Conservation (phyloP, 2,113 vertebrate genomes). For the Ciconia boyciana region DNA sequence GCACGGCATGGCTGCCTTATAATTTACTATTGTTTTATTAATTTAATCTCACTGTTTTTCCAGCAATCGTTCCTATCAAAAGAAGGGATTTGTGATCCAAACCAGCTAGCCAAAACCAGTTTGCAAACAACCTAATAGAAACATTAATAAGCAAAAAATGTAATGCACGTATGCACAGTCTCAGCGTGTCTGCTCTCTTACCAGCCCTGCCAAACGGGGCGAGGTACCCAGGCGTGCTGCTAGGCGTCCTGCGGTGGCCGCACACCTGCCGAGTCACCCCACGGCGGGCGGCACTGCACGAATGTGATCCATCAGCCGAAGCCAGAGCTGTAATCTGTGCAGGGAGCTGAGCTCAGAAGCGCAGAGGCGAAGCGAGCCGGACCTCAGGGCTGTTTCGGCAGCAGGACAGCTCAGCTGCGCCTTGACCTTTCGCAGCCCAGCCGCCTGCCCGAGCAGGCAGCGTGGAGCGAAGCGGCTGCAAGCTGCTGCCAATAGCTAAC, state of each 20-base stretch:
- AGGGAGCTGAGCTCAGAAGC: fast-evolving
- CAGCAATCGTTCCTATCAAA: background rate
- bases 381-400: background rate
- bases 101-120: background rate
- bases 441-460: background rate
- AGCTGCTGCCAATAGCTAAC: fast-evolving
- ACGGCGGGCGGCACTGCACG: fast-evolving
- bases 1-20: background rate
- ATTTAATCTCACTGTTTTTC: background rate
- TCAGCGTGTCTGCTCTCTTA: background rate
- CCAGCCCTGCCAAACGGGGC: fast-evolving
- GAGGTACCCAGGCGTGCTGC: background rate
- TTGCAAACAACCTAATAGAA: background rate
- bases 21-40: background rate
- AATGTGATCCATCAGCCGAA: background rate
- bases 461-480: background rate
- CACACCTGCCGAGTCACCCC: background rate
- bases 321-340: fast-evolving
- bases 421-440: background rate
- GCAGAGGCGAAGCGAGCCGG: fast-evolving
- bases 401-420: background rate
- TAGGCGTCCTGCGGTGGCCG: background rate
- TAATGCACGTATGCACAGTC: fast-evolving
- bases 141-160: background rate
- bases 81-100: background rate